Base-by-base conservation (phyloP, 2,797 vertebrate genomes). In the Huso huso region DNA sequence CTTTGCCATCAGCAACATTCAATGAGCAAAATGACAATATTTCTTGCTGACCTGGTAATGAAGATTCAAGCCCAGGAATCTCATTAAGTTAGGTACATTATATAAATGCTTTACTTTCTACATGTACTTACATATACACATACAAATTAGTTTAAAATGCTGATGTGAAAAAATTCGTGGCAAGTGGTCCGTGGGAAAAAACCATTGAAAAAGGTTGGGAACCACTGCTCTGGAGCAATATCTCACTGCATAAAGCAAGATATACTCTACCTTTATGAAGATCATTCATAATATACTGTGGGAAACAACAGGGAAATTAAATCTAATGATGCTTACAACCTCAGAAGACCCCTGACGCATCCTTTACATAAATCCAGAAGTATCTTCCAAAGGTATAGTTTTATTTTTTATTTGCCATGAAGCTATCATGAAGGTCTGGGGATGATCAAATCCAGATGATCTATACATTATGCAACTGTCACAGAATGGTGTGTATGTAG, bases 281-380 rank as follows among this genome's bases (percentile, higher is more conserved):
- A 49, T 49, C 5, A 6, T 13, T 9, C 12, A n/a, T 8, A 18
- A 9, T 8, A 18, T 15, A 57, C 50, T 48, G 12, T 4, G 51
- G 74, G 75, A 82, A 74, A 73, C 80, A 52, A 49, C 78, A 81
- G 81, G 78, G 76, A 80, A 75, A 86, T 85, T 65, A 84, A 81
- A 75, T 76, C 69, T 79, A 87, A 90, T 85, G 81, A 77, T 76
- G 82, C 84, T 80, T 80, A 72, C 62, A 79, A 70, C 66, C 71
- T 72, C 55, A 8, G 72, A 79, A 70, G 74, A 66, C 68, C 71
- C 18, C 68, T 74, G 68, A 75, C 69, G 65, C 69, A 73, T 76
- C 77, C 37, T 37, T 69, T 71, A 77, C 6, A 4, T 69, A 76
- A 77, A 62, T 37, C 78, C 77, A 75, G 13, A 58, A 76, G 69